These are phyloP conservation scores for Acromyrmex echinatior DNA, from an alignment of 1,140 invertebrate species.

Conservation along the genomic window DNA sequence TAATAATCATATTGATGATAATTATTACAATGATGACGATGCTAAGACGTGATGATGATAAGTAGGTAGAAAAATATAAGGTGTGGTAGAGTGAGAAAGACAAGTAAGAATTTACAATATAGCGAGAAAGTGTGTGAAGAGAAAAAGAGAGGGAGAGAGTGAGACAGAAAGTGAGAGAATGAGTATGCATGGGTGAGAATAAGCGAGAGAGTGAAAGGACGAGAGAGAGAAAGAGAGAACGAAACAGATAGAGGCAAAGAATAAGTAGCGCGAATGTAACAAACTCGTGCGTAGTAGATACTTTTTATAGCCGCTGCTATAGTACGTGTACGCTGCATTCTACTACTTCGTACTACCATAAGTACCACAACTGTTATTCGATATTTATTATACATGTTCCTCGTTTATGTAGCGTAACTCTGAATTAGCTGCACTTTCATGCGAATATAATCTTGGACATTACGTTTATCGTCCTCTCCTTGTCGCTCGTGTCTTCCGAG, in stretches of 20 bases:
- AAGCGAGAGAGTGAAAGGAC: slow-evolving; percentile 24
- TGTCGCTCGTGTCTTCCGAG: slow-evolving; percentile 31
- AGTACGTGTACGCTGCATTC: slow-evolving; percentile 80
- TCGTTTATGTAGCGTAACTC: slow-evolving; percentile 74
- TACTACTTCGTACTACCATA: slow-evolving; percentile 80
- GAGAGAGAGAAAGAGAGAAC: slow-evolving; percentile 5
- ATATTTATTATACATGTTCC: slow-evolving; percentile 83
- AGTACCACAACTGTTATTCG: slow-evolving; percentile 79
- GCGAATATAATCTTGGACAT: slow-evolving; percentile 8
- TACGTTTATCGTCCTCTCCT: slow-evolving; percentile 6
- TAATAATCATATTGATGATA: slow-evolving; percentile 27
- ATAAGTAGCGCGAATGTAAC: slow-evolving; percentile 70
- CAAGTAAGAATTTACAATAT: slow-evolving; percentile 42
- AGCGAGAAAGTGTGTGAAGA: not conserved
- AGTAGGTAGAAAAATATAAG: slow-evolving; percentile 31
- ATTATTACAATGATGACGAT: slow-evolving; percentile 42
- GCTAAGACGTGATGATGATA: slow-evolving; percentile 20
- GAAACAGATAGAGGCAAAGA: slow-evolving; percentile 33
- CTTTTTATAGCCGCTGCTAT: slow-evolving; percentile 78
- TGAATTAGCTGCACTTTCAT: slow-evolving; percentile 44
- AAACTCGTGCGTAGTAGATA: slow-evolving; percentile 75
- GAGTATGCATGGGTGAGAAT: slow-evolving; percentile 6
- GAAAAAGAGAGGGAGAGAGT: not conserved
- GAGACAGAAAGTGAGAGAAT: slow-evolving; percentile 12
- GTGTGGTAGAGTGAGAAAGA: slow-evolving; percentile 40